Percentiles rank a stretch among this genome's conserved stretches.
Evolutionary conservation across 2,113 vertebrate species (phyloP).

Genomic region (Ailuropoda melanoleuca): DNA sequence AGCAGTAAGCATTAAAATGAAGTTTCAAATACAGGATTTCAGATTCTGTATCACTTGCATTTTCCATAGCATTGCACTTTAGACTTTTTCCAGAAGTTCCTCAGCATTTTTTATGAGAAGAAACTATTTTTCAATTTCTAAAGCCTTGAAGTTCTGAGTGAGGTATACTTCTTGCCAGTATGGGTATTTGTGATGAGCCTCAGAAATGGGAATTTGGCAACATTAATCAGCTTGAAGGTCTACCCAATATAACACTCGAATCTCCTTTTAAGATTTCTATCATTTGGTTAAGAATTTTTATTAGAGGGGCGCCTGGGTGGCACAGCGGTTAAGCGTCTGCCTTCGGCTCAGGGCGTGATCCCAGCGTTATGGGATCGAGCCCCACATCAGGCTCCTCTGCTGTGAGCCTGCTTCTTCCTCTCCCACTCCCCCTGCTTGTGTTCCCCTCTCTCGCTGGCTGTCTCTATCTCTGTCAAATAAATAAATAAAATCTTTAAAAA

Average conservation of each 20-base stretch:
- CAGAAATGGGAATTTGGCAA: neutral
- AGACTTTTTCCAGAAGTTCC: neutral
- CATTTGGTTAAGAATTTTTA: neutral
- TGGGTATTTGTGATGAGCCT: neutral
- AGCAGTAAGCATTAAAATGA: neutral
- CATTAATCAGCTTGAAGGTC: neutral
- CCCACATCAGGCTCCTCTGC: too few species aligned
- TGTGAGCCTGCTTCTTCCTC: too few species aligned
- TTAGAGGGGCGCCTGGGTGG: too few species aligned
- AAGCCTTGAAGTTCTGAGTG: neutral
- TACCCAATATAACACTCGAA: neutral
- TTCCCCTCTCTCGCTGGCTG: too few species aligned
- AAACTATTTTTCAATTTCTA: constrained; percentile 7
- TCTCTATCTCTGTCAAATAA: too few species aligned
- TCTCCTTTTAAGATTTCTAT: neutral
- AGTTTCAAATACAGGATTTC: neutral
- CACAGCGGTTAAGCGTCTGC: too few species aligned
- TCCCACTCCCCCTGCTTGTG: too few species aligned
- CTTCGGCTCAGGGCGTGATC: too few species aligned
- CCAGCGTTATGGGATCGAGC: too few species aligned
- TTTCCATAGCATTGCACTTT: neutral
- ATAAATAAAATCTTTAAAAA: too few species aligned
- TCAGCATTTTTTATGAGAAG: neutral
- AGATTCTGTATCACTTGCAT: neutral
- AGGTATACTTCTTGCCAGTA: neutral